A percentile compares a stretch with the other conserved stretches of the same genome.
phyloP scores from a whole-genome alignment of 2,113 vertebrate genomes.

The Caloenas nicobarica region DNA sequence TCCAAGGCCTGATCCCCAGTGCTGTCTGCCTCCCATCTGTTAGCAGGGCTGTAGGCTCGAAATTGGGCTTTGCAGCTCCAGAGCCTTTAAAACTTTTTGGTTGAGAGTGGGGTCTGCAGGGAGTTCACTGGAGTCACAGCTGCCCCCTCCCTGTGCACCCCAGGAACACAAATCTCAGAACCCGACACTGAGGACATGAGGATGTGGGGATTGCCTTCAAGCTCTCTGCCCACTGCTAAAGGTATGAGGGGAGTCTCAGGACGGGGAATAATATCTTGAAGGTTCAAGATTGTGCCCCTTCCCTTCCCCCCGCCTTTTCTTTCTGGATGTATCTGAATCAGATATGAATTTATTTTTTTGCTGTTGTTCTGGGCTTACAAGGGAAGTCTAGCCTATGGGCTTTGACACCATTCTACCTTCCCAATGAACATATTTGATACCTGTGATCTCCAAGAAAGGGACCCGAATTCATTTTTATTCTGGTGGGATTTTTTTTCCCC shows the following conservation, averaged over 20 bases:
- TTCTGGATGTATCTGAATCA: neutral
- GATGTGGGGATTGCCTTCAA: neutral
- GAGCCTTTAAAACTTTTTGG: neutral
- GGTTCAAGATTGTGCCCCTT: neutral
- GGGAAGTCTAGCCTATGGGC: neutral
- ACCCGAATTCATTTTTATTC: fast-evolving
- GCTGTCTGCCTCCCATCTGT: constrained; percentile 16
- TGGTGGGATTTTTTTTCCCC: neutral
- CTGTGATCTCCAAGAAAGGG: neutral
- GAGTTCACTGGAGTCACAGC: fast-evolving
- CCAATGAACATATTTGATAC: neutral
- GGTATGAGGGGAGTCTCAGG: neutral
- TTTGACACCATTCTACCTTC: neutral
- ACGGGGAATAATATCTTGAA: too few relatives aligned
- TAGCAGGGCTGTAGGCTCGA: neutral
- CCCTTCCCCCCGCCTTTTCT: neutral
- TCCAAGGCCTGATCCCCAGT: neutral
- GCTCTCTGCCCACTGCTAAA: neutral
- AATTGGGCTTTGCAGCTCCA: neutral
- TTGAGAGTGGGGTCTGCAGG: fast-evolving
- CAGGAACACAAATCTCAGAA: neutral
- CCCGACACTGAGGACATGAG: fast-evolving
- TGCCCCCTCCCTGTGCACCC: fast-evolving
- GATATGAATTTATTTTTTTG: neutral
- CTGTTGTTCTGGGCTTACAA: neutral